These are phyloP conservation scores for Triops longicaudatus DNA, from an alignment of 1,140 invertebrate species.

Conservation along the genomic window DNA sequence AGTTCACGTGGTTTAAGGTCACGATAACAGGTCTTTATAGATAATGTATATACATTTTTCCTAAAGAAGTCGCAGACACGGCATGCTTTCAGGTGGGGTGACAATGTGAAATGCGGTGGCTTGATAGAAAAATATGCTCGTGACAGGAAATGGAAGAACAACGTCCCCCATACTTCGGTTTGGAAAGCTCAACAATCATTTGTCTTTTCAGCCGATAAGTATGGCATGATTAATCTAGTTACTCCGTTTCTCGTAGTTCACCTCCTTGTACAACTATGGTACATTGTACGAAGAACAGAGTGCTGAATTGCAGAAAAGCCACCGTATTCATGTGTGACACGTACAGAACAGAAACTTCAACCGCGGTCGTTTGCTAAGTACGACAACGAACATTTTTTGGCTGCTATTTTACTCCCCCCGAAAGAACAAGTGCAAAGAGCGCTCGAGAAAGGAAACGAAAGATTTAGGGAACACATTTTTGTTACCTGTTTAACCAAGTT, in stretches of 20 bases:
- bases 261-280: not conserved
- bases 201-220: not conserved
- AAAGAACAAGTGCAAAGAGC: no score
- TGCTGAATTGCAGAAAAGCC: no score
- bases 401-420: no score
- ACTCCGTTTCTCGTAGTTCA: not conserved
- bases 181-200: not conserved
- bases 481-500: not conserved
- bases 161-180: not conserved
- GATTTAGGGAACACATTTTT: not conserved
- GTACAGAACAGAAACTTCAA: no score
- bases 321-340: no score
- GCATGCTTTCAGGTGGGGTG: not conserved
- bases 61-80: not conserved
- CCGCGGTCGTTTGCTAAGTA: no score
- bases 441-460: not conserved
- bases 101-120: not conserved
- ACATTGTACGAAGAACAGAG: no score
- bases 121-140: slow-evolving; percentile 12
- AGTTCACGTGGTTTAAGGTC: not conserved
- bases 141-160: slow-evolving; percentile 11
- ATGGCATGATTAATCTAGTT: slow-evolving; percentile 8
- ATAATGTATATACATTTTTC: not conserved
- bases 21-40: not conserved
- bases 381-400: no score